Evolutionary conservation across 53 echinoderm and acorn worm genomes (phyloP), one percentile per base, ranked within the genome.

Genomic region (Apostichopus leukothele): DNA sequence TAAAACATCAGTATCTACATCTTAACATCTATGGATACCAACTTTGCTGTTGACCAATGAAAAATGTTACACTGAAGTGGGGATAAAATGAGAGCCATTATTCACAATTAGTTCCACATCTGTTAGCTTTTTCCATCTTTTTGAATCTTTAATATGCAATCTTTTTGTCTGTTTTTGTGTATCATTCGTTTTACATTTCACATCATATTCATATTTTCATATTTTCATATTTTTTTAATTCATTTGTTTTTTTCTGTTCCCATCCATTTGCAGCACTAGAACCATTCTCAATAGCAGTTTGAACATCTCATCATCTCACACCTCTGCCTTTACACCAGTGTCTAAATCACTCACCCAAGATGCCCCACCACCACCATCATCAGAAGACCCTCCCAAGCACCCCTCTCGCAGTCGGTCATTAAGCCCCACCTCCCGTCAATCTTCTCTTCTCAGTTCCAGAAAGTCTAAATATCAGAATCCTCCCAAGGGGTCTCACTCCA

Each of bases 401-500:
- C 91, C 89, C 74, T 39, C 86, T 77, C 87, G 95, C 13, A 96
- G 96, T 76, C 92, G 96, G 5, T 96, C 96, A 13, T 88, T 96
- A 73, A 96, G 96, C 71, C 96, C 96, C 12, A 25, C 90, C 26
- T 94, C 94, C 5, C 94, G 96, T 55, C 90, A 91, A 86, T 91
- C 96, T 18, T 91, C 92, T 23, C 94, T 94, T 92, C 80, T 86
- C 9, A 85, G 91, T 6, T 93, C 89, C 52, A 73, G 81, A 57
- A 91, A 89, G 71, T 88, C 93, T 1, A 88, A 88, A 27, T 79
- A 73, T 16, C 89, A 76, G 1, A 51, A 53, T 75, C 25, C 91
- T 0, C 3, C 74, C 20, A 75, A 13, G 16, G 50, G 50, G 3
- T 9, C 12, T 14, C 50, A 52, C 4, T 25, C 7, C 11, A 11